phyloP scores from a whole-genome alignment of 2,113 vertebrate genomes.

The Pachyramphus minor region DNA sequence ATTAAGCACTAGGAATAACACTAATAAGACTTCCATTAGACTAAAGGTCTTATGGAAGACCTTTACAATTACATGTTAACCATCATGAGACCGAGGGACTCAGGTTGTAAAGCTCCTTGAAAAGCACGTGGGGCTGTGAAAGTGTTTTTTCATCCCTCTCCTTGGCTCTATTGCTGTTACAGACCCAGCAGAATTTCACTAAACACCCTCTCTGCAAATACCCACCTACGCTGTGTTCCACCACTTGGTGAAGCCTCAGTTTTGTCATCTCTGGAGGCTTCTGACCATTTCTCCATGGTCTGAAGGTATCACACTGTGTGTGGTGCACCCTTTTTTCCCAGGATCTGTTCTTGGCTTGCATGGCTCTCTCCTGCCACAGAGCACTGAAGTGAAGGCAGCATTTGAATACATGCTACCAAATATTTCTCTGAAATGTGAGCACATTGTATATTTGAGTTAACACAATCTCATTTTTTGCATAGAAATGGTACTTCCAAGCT shows the following conservation, averaged over 20 bases:
- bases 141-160: background rate
- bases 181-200: background rate
- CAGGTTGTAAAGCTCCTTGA: background rate
- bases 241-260: background rate
- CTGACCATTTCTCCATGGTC: background rate
- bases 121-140: fast-evolving
- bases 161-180: background rate
- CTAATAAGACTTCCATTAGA: too few species aligned
- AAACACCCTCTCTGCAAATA: background rate
- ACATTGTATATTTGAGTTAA: background rate
- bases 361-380: background rate
- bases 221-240: background rate
- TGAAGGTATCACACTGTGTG: background rate
- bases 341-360: background rate
- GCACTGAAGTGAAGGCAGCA: background rate
- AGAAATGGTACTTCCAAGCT: background rate
- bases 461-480: background rate
- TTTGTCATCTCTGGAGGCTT: background rate
- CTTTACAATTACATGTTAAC: background rate
- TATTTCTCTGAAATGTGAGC: background rate
- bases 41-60: background rate
- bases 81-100: background rate
- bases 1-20: background rate
- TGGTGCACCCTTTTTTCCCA: background rate
- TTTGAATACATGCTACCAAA: background rate